Conservation (phyloP, 2,797 vertebrate genomes). For the Cetoscarus ocellatus region DNA sequence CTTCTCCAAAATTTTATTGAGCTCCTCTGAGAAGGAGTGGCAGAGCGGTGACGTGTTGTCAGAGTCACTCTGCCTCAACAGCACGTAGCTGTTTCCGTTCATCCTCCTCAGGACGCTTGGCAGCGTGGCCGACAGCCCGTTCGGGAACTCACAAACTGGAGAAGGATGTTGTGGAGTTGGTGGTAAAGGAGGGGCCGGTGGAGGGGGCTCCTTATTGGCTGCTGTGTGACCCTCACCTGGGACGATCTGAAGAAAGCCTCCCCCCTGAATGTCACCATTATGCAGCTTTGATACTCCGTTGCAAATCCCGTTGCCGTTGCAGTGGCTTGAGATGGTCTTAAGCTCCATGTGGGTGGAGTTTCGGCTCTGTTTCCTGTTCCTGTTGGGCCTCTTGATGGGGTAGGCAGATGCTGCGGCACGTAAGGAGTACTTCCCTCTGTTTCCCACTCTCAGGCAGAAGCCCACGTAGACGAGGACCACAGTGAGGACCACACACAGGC, state of each 20-base stretch:
- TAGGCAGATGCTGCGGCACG: constrained; percentile 68
- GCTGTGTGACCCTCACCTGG: constrained; percentile 84
- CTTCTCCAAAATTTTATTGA: constrained; percentile 96
- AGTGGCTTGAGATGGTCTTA: constrained; percentile 93
- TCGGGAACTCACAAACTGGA: constrained; percentile 84
- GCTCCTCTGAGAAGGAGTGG: constrained; percentile 93
- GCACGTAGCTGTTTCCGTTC: constrained; percentile 96
- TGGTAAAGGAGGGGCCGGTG: constrained; percentile 86
- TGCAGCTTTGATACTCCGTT: constrained; percentile 65
- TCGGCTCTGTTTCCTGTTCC: constrained; percentile 59
- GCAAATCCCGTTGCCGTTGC: constrained; percentile 83
- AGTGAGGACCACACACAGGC: constrained; percentile 89
- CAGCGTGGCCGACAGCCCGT: constrained; percentile 89
- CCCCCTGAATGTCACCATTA: constrained; percentile 60
- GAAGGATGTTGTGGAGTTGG: constrained; percentile 82
- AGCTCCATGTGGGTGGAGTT: constrained; percentile 89
- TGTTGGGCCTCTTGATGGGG: constrained; percentile 64
- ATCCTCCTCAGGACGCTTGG: constrained; percentile 95
- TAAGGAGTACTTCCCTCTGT: constrained; percentile 87
- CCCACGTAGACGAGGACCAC: constrained; percentile 88
- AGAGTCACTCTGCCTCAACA: constrained; percentile 91
- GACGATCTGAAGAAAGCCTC: constrained; percentile 91
- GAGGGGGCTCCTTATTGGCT: constrained; percentile 77
- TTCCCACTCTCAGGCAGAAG: constrained; percentile 87
- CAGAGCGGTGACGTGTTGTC: constrained; percentile 82